Percentiles rank a stretch among this genome's conserved stretches.
Conservation (phyloP, 2,797 vertebrate species). For the Saguinus oedipus region DNA sequence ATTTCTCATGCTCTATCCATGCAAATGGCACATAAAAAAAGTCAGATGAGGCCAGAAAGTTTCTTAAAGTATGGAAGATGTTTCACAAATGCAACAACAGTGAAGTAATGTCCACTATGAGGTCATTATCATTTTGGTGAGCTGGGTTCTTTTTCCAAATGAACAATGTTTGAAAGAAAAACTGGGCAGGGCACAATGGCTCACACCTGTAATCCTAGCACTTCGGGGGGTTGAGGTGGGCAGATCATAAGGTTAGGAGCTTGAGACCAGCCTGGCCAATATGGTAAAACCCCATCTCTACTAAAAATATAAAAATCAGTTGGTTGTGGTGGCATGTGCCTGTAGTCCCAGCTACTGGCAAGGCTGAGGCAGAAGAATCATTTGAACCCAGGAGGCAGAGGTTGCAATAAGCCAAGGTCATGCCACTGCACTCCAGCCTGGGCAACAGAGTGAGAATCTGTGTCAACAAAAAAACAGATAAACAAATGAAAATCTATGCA, state of each 20-base stretch:
- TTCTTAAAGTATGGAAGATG: background rate
- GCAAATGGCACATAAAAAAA: background rate
- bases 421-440: background rate
- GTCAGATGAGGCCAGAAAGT: background rate
- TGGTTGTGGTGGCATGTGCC: background rate
- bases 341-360: background rate
- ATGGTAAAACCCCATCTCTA: background rate
- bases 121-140: background rate
- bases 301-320: background rate
- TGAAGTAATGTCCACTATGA: background rate
- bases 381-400: background rate
- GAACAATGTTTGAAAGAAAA: background rate
- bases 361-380: background rate
- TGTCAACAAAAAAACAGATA: background rate
- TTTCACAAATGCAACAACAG: background rate
- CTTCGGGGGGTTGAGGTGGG: background rate
- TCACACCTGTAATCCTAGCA: background rate
- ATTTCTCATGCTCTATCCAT: background rate
- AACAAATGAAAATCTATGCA: background rate
- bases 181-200: background rate
- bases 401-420: background rate
- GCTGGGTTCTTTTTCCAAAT: background rate
- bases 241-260: background rate
- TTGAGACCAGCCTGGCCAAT: background rate
- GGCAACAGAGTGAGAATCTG: background rate